These are phyloP conservation scores for Sylvilagus floridanus DNA, from an alignment of 2,797 vertebrate genomes.

Conservation along the genomic window DNA sequence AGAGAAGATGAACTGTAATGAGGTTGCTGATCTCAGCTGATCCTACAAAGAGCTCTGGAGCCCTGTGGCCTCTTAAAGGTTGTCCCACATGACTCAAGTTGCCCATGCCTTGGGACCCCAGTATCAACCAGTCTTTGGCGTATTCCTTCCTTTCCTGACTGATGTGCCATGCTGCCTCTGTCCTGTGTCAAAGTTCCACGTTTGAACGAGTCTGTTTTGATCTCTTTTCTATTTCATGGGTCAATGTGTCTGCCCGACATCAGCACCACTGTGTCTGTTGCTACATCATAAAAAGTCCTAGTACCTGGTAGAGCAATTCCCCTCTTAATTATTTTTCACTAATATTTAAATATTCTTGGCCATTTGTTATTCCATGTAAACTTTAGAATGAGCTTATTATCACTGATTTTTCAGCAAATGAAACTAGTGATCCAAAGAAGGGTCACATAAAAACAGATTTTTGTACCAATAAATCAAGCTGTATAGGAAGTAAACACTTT, in stretches of 20 bases:
- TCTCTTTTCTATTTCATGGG: background rate
- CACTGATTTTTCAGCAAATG: conserved; percentile 2
- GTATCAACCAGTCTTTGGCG: background rate
- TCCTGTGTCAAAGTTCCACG: background rate
- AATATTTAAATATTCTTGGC: background rate
- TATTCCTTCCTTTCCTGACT: background rate
- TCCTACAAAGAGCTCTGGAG: background rate
- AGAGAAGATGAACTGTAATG: background rate
- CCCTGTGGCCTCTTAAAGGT: background rate
- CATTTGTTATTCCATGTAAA: background rate
- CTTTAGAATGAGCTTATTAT: background rate
- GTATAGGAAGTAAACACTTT: background rate
- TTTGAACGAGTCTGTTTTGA: background rate
- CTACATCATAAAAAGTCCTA: background rate
- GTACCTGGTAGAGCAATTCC: no score
- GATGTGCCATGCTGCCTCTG: background rate
- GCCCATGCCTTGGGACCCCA: background rate
- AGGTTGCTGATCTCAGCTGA: background rate
- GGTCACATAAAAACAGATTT: background rate
- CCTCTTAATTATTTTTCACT: background rate
- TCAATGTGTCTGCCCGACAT: background rate
- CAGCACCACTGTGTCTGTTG: background rate
- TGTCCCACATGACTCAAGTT: background rate
- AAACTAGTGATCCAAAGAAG: background rate
- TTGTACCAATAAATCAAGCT: background rate